Percentiles rank a stretch among this genome's conserved stretches.
These are phyloP conservation scores for Carabus problematicus DNA, from an alignment of 2,888 invertebrate genomes.

Conservation along the genomic window DNA sequence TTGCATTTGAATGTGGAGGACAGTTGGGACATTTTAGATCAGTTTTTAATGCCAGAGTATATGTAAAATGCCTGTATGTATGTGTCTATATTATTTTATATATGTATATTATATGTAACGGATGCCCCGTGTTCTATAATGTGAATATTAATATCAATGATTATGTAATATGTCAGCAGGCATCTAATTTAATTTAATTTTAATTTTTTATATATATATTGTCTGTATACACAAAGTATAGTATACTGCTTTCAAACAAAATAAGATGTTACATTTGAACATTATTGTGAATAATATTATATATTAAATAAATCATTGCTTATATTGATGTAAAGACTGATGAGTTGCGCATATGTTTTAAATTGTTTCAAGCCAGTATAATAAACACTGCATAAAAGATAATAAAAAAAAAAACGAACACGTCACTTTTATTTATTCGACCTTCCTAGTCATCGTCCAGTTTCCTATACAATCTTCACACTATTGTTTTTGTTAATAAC, in stretches of 20 bases:
- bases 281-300: slow-evolving; percentile 40
- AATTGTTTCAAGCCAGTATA: slow-evolving; percentile 39
- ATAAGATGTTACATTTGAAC: slow-evolving; percentile 36
- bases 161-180: slow-evolving; percentile 1
- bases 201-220: slow-evolving; percentile 28
- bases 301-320: slow-evolving; percentile 41
- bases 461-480: no score
- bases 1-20: slow-evolving; percentile 5
- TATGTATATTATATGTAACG: slow-evolving; percentile 27
- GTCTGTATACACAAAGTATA: slow-evolving; percentile 39
- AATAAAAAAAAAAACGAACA: not conserved
- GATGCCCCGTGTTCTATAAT: slow-evolving; percentile 14
- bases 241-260: slow-evolving; percentile 37
- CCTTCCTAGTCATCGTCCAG: no score
- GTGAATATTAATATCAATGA: slow-evolving; percentile 6
- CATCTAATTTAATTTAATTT: slow-evolving; percentile 21
- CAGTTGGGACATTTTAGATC: slow-evolving; percentile 1
- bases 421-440: not conserved
- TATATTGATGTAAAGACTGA: slow-evolving; percentile 43
- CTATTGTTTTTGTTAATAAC: no score
- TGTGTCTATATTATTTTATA: slow-evolving; percentile 38
- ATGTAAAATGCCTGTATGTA: slow-evolving; percentile 27
- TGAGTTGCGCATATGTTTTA: slow-evolving; percentile 41
- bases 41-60: slow-evolving; percentile 9
- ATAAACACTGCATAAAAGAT: slow-evolving; percentile 17